phyloP scores from a whole-genome alignment of 2,113 vertebrate species.

The Capreolus pygargus region DNA sequence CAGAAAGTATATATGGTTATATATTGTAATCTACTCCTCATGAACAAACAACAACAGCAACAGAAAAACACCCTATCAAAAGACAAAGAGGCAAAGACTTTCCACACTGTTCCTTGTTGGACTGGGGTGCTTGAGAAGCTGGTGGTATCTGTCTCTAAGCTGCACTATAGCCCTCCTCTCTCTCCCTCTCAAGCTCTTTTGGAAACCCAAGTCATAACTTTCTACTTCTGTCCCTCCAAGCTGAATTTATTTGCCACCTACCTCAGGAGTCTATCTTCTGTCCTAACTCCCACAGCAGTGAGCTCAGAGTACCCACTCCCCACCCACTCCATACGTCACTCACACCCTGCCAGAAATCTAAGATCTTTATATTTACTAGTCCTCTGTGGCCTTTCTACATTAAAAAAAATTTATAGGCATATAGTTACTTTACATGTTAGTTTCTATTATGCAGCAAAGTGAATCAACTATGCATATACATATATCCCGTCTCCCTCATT shows the following conservation, averaged over 20 bases:
- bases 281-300: neutral
- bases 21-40: neutral
- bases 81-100: neutral
- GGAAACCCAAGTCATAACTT: neutral
- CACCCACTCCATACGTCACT: neutral
- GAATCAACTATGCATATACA: neutral
- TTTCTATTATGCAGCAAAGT: neutral
- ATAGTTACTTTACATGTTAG: neutral
- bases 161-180: neutral
- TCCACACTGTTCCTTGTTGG: neutral
- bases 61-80: neutral
- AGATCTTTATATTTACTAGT: neutral
- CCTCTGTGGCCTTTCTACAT: neutral
- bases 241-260: neutral
- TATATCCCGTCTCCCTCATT: neutral
- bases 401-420: neutral
- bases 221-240: neutral
- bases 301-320: neutral
- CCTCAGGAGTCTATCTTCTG: neutral
- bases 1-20: neutral
- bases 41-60: neutral
- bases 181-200: neutral
- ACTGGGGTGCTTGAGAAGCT: neutral
- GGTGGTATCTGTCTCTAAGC: neutral
- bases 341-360: neutral